Evolutionary conservation across 2,797 vertebrate genomes (phyloP), one percentile per base, ranked within the genome.

Genomic region (Anguilla obscura): DNA sequence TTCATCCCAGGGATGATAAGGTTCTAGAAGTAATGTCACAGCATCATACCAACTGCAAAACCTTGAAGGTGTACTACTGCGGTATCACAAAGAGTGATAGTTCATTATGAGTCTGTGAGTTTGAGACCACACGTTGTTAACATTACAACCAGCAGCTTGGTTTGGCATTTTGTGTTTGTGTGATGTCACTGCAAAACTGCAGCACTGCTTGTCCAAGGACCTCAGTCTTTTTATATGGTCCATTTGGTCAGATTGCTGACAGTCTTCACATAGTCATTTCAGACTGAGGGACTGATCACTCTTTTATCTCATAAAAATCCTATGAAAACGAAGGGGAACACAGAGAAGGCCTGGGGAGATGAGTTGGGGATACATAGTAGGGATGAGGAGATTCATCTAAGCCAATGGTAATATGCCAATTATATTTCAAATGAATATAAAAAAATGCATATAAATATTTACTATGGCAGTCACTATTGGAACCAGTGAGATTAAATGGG

Each of bases 401-500:
- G 91, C 86, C 89, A 92, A 93, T 93, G 93, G 9, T 14, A 54
- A 54, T 54, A 54, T 93, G 94, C 50, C 14, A 92, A 93, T 94
- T 95, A 94, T 94, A 94, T 95, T 94, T 94, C 95, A 95, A 95
- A 45, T 45, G 10, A 52, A 52, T 52, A 52, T 52, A 10, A 52
- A 52, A 52, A 52, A 52, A 52, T 8, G 10, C 10, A 52, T 52
- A 52, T 1, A 52, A 52, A 52, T 52, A 52, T 52, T 10, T 8
- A 52, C 50, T 8, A 52, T 8, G 8, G 10, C 4, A 12, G 8
- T 52, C 10, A 52, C 50, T 12, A 52, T 12, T 52, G 50, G 7
- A 1, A 10, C 50, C 10, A 4, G 50, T 52, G 10, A 52, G 50
- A 8, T 52, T 10, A 93, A 93, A 95, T 95, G 95, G 95, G 93